Evolutionary conservation across 2,113 vertebrate species (phyloP), one percentile per base, ranked within the genome.

Genomic region (Orientallactaga bullata): DNA sequence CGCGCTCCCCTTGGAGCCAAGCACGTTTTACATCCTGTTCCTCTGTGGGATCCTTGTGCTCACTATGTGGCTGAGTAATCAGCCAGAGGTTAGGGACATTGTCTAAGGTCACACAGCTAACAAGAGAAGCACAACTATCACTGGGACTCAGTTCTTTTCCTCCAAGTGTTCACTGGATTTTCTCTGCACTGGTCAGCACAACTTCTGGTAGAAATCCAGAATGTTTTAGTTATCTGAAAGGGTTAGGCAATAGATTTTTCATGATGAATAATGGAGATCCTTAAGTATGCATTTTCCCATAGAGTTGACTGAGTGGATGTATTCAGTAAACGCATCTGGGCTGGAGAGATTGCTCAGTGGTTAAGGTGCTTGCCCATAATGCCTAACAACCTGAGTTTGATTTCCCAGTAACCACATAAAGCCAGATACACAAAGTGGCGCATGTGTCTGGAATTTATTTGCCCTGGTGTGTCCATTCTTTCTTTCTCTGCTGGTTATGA

Each of bases 91-190:
- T 73, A 17, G 26, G 26, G 24, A 17, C 65, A n/a, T 17, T 32
- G 9, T 35, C n/a, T 5, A 30, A n/a, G 61, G 72, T 93, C 81
- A 93, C 71, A 87, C 51, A 84, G 60, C 42, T 77, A 42, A 37
- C 4, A 7, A 71, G 66, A 72, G 55, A 82, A 66, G 39, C 81
- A 81, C 71, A 85, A 23, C 32, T 87, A 85, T 30, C 47, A 5
- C 42, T 20, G 78, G 76, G 63, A 83, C 42, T 68, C 51, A 26
- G 78, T 11, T 72, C 61, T 84, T 91, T 37, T 72, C 15, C 13
- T 66, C 37, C 42, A 18, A 51, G 47, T n/a, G 32, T 15, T 26
- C 39, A 1, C 39, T n/a, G 35, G 35, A 24, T 13, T 83, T 93
- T 90, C 76, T 84, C 47, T 79, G 21, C 1, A 28, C 13, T 20